Evolutionary conservation across 2,113 vertebrate species (phyloP), one percentile per base, ranked within the genome.

Genomic region (Mastomys natalensis): DNA sequence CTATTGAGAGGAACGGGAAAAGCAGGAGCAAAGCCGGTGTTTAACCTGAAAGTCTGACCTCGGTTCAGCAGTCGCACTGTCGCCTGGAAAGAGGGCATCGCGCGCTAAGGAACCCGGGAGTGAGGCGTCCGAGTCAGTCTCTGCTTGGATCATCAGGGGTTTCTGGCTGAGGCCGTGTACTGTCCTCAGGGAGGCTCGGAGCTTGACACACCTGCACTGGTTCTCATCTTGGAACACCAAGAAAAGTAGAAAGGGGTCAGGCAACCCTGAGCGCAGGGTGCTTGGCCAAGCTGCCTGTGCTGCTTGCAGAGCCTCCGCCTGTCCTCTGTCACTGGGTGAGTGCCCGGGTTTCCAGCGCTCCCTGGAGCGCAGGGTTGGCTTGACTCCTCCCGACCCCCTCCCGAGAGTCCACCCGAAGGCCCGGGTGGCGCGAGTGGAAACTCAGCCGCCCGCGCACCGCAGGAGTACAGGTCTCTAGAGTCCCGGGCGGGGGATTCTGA

Each of bases 311-410:
- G 86, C 81, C 37, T 15, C 81, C 93, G 60, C 78, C 91, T n/a
- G 95, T 72, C 76, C 94, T 93, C 89, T 85, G 84, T 86, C n/a
- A 29, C 90, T 87, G 87, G 98, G 97, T 95, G 98, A 97, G 97
- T 93, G 96, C 94, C 72, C 22, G 5, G 62, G 92, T 3, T 86
- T 37, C 93, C 60, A 8, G 5, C 72, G 2, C 94, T 85, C 82
- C 1, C 40, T 89, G 1, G 68, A 8, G 84, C 76, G n/a, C 70
- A 26, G 68, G 93, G 96, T 87, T 64, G 82, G 87, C 74, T 45
- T 70, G 72, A 51, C 72, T 78, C 53, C 55, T 48, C 31, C 51
- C 24, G 40, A 22, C 8, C 29, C 66, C 5, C 37, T n/a, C 72
- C 40, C 19, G 34, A 24, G 95, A 84, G 89, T 94, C 91, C 26